These are phyloP conservation scores for Scopus umbretta DNA, from an alignment of 2,113 vertebrate genomes.

Conservation along the genomic window DNA sequence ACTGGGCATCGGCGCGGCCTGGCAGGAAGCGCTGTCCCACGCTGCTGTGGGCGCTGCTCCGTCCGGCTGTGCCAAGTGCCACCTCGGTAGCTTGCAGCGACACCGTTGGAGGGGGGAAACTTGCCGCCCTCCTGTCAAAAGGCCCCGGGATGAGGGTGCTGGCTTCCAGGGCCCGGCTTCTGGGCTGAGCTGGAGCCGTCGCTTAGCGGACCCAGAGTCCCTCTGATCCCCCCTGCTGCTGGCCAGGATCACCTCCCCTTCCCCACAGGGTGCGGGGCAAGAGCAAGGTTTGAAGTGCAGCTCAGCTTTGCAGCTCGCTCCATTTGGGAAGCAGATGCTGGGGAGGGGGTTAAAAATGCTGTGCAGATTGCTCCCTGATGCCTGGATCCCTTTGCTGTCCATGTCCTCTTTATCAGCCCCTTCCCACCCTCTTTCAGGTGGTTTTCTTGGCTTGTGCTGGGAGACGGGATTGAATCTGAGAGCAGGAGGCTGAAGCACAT, in stretches of 20 bases:
- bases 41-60: background rate
- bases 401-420: background rate
- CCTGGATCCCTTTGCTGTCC: background rate
- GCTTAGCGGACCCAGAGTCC: background rate
- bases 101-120: background rate
- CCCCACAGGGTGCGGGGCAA: background rate
- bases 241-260: background rate
- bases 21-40: accelerated
- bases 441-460: background rate
- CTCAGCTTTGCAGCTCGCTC: background rate
- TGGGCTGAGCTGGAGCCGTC: background rate
- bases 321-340: conserved; percentile 63
- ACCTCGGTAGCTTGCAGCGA: background rate
- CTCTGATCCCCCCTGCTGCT: background rate
- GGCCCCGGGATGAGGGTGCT: background rate
- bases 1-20: accelerated
- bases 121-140: background rate
- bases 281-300: background rate
- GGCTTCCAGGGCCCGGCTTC: background rate
- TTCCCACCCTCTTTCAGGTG: conserved; percentile 10
- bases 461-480: background rate
- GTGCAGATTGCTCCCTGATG: background rate
- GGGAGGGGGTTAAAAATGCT: background rate
- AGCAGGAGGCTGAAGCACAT: background rate
- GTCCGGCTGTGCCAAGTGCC: background rate